Evolutionary conservation across 2,888 invertebrate genomes (phyloP).

Genomic region (Rhorus exstirpatorius): DNA sequence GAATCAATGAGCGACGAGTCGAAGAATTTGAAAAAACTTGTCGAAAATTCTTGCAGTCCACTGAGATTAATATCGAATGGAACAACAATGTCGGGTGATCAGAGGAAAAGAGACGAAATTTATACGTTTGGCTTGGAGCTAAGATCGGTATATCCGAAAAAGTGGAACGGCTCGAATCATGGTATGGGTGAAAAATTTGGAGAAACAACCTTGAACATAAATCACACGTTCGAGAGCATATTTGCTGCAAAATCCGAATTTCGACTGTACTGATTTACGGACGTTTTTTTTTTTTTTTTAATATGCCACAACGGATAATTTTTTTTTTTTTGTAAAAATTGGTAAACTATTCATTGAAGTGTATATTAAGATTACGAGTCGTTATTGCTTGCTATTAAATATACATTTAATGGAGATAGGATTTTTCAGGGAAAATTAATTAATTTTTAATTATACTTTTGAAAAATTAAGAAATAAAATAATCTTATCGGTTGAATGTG

Average conservation of each 20-base stretch:
- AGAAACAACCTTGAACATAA: constrained; percentile 67
- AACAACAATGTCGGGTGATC: constrained; percentile 15
- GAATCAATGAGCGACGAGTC: constrained; percentile 50
- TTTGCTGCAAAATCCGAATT: constrained; percentile 70
- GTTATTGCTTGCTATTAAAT: constrained; percentile 44
- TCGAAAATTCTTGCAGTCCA: constrained; percentile 46
- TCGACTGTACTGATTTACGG: constrained; percentile 52
- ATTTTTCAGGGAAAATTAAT: not conserved
- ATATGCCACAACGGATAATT: too few species aligned
- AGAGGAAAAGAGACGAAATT: constrained; percentile 39
- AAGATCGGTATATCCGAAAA: constrained; percentile 64
- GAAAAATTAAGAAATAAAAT: not conserved
- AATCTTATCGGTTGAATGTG: not conserved
- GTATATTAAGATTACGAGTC: constrained; percentile 13
- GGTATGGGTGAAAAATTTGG: constrained; percentile 66
- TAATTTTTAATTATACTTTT: constrained; percentile 6
- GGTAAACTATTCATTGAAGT: not conserved
- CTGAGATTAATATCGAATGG: constrained; percentile 44
- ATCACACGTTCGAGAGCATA: constrained; percentile 65
- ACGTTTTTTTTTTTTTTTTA: not conserved
- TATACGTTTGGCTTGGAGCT: constrained; percentile 68
- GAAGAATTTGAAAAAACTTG: constrained; percentile 45
- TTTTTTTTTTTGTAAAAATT: not conserved
- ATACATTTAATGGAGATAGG: constrained; percentile 30
- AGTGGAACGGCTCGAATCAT: constrained; percentile 37